Base-by-base conservation (phyloP, 1,140 invertebrate species). In the Eriosoma lanigerum region DNA sequence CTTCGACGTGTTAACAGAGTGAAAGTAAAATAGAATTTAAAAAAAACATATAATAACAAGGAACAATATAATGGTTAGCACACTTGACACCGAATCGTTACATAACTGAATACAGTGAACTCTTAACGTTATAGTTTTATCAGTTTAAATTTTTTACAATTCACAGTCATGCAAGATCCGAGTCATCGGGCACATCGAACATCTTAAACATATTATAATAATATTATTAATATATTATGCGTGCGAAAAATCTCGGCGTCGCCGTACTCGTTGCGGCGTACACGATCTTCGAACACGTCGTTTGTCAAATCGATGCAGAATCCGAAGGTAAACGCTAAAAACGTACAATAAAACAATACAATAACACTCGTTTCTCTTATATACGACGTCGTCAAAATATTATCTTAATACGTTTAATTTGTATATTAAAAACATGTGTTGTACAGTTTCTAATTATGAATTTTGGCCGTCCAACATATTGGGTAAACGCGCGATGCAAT, bases 401-500 rank as follows among this genome's bases (percentile, higher is more conserved):
- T 38, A 4, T 38, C 8, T 4, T 38, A 38, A 38, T 38, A n/a
- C 52, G 52, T 48, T 32, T 17, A 62, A 29, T 32, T 32, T n/a
- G 10, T 38, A n/a, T 64, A 17, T n/a, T n/a, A n/a, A n/a, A 46
- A 6, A 44, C 21, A 21, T n/a, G 24, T 52, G 17, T 52, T 52
- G 46, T 32, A 38, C 38, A 68, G 62, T 50, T 54, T 66, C 52
- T 52, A 68, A 81, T 56, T 29, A 64, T 54, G 80, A 81, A 32
- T 73, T 73, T 58, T 58, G 70, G 68, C 81, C 81, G 56, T 72
- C 81, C 9, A 81, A 72, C n/a, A 29, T 81, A 32, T 52, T 81
- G 52, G 81, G 81, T 9, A 72, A 81, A 17, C 68, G 81, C n/a
- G 81, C 68, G 19, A 73, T 73, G 38, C 81, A 81, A 21, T 62